Evolutionary conservation across 2,113 vertebrate species (phyloP).

Genomic region (Dasypus novemcinctus): DNA sequence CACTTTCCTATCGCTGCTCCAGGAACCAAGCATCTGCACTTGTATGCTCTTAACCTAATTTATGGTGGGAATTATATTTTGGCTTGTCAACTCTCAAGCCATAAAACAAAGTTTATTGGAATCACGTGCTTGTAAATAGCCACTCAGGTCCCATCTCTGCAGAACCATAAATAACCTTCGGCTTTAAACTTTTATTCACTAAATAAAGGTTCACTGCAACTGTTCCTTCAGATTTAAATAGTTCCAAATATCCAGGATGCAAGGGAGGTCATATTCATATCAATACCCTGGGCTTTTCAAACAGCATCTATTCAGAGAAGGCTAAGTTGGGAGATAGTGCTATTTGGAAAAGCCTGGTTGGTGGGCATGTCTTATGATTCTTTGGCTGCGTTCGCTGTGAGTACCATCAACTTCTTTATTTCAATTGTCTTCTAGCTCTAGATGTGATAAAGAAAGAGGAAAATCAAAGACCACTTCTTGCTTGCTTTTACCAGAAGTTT

Average conservation of each 20-base stretch:
- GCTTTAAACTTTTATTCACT: conserved; percentile 95
- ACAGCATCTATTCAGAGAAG: conserved; percentile 55
- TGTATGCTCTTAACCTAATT: conserved; percentile 97
- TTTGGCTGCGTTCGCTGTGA: conserved; percentile 68
- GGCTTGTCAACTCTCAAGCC: conserved; percentile 99
- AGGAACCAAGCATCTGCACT: conserved; percentile 96
- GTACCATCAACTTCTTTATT: conserved; percentile 70
- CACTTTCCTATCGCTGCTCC: conserved; percentile 89
- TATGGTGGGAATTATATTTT: conserved; percentile 99
- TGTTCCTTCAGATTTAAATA: conserved; percentile 78
- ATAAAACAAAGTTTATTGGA: conserved; percentile 99
- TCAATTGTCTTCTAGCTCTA: conserved; percentile 58
- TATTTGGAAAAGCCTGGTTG: conserved; percentile 68
- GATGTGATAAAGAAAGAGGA: neutral
- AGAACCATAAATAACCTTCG: conserved; percentile 98
- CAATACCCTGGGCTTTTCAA: conserved; percentile 71
- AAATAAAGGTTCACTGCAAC: conserved; percentile 87
- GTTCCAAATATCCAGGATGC: conserved; percentile 72
- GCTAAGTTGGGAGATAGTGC: conserved; percentile 46
- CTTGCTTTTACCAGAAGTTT: neutral
- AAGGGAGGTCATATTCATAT: conserved; percentile 67
- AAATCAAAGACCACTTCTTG: neutral
- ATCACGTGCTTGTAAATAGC: conserved; percentile 98
- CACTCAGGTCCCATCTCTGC: conserved; percentile 94
- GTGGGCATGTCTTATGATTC: conserved; percentile 70